These are phyloP conservation scores for Drosophila eugracilis DNA, from an alignment of 1,140 invertebrate species.

Conservation along the genomic window DNA sequence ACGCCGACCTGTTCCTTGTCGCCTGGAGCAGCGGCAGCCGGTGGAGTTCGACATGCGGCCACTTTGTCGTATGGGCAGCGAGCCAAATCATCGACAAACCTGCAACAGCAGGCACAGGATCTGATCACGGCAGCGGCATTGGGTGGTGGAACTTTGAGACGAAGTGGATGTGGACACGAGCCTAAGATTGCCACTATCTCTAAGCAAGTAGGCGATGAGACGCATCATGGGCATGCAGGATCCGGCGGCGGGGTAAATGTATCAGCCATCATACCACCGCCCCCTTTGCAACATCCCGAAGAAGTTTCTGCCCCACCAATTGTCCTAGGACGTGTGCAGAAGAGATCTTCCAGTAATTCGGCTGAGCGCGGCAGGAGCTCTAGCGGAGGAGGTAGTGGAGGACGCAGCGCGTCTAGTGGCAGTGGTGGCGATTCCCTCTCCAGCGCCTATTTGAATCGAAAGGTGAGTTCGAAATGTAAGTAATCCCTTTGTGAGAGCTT, in stretches of 20 bases:
- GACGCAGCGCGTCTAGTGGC: conserved; percentile 34
- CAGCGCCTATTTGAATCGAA: conserved; percentile 79
- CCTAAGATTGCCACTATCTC: conserved; percentile 82
- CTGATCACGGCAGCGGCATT: conserved; percentile 23
- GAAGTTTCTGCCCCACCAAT: conserved; percentile 72
- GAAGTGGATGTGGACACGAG: conserved; percentile 60
- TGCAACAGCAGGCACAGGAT: conserved; percentile 64
- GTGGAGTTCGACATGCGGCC: conserved; percentile 42
- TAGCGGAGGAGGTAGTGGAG: conserved; percentile 34
- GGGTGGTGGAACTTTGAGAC: conserved; percentile 37
- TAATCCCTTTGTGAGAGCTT: conserved; percentile 68
- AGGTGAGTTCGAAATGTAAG: conserved; percentile 84
- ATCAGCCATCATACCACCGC: conserved; percentile 62
- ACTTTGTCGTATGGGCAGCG: conserved; percentile 60
- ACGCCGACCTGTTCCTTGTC: conserved; percentile 54
- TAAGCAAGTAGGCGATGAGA: conserved; percentile 80
- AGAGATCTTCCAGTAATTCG: conserved; percentile 62
- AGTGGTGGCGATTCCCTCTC: conserved; percentile 64
- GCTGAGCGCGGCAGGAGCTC: conserved; percentile 31
- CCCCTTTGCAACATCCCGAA: conserved; percentile 69
- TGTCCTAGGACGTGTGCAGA: conserved; percentile 74
- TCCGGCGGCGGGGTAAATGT: conserved; percentile 48
- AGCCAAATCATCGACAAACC: conserved; percentile 68
- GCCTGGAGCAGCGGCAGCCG: conserved; percentile 25
- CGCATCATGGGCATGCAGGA: conserved; percentile 28